These are phyloP conservation scores for Lagothrix lagotricha DNA, from an alignment of 2,797 vertebrate genomes.

Conservation along the genomic window DNA sequence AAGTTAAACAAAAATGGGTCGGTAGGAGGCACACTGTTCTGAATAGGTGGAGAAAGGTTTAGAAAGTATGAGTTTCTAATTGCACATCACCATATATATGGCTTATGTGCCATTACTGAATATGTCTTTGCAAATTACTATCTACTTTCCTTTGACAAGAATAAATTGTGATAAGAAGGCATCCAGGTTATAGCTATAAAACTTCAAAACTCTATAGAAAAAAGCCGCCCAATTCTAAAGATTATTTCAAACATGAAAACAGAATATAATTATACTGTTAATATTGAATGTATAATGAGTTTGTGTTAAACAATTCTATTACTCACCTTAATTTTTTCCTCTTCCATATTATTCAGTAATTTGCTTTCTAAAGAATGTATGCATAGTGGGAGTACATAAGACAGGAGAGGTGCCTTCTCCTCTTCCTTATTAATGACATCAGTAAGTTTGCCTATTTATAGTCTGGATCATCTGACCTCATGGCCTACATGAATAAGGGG, in stretches of 20 bases:
- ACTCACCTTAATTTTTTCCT: conserved; percentile 45
- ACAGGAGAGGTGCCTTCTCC: conserved; percentile 40
- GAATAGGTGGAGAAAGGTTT: not conserved
- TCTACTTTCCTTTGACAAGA: conserved; percentile 9
- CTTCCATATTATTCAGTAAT: conserved; percentile 62
- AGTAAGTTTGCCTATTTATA: conserved; percentile 84
- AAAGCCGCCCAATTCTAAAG: conserved; percentile 21
- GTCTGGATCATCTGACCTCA: conserved; percentile 77
- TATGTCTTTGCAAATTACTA: not conserved
- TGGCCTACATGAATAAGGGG: conserved; percentile 71
- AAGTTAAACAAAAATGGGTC: not conserved
- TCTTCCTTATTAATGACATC: conserved; percentile 72
- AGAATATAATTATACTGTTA: conserved; percentile 25
- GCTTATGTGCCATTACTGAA: not conserved
- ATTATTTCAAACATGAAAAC: conserved; percentile 49
- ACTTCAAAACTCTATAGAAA: not conserved
- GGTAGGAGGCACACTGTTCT: not conserved
- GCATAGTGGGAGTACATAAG: conserved; percentile 43
- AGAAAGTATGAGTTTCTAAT: not conserved
- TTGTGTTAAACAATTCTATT: conserved; percentile 35
- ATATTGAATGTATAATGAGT: not conserved
- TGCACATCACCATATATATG: not conserved
- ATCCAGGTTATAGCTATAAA: not conserved
- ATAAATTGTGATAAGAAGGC: not conserved
- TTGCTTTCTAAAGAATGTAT: conserved; percentile 60